Evolutionary conservation across 2,888 invertebrate genomes (phyloP).

Genomic region (Sarcophaga caerulescens): DNA sequence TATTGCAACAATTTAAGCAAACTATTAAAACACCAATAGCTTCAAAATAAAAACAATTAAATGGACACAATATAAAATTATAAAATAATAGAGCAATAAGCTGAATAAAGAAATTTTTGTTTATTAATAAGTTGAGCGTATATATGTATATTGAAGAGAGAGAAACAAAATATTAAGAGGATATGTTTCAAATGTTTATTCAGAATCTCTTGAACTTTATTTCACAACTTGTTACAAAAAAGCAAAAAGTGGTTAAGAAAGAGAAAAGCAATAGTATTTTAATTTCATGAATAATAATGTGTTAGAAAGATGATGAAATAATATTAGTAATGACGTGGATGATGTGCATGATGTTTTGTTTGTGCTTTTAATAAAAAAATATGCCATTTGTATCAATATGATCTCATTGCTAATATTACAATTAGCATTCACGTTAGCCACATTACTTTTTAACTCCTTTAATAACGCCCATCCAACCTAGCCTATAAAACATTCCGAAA

Average conservation of each 20-base stretch:
- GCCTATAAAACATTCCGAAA: constrained; percentile 36
- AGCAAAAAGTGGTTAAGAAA: neutral
- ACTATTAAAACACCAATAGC: constrained; percentile 31
- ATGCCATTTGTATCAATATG: neutral
- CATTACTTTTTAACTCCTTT: neutral
- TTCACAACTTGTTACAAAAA: neutral
- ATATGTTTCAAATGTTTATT: constrained; percentile 55
- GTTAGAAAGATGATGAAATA: neutral
- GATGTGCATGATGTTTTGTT: neutral
- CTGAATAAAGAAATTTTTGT: constrained; percentile 5
- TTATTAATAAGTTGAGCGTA: constrained; percentile 51
- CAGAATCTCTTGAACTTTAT: neutral
- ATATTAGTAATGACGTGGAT: neutral
- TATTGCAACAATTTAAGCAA: constrained; percentile 27
- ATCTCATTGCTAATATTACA: neutral
- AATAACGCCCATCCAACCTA: neutral
- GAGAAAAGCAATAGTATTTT: neutral
- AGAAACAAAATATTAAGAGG: constrained; percentile 3
- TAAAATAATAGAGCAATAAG: neutral
- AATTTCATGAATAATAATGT: neutral
- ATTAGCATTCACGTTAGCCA: neutral
- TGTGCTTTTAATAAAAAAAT: neutral
- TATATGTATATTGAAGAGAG: constrained; percentile 3
- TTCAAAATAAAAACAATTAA: constrained; percentile 9
- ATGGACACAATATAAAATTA: constrained; percentile 9